A percentile compares a stretch with the other conserved stretches of the same genome.
Evolutionary conservation across 2,888 invertebrate species (phyloP).

Genomic region (Stenotaenia linearis): DNA sequence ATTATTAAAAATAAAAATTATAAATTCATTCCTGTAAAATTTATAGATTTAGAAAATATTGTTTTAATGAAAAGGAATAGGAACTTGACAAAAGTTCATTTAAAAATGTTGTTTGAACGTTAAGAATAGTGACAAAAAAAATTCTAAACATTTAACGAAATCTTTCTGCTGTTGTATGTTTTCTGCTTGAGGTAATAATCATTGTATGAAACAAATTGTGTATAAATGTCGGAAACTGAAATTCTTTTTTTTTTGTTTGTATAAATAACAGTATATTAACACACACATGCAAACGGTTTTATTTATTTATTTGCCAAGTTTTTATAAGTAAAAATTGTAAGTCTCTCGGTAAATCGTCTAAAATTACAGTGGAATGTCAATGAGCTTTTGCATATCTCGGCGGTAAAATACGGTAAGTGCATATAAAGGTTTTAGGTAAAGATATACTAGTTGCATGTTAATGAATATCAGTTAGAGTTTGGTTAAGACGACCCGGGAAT

Average conservation of each 20-base stretch:
- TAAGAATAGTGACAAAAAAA: background rate
- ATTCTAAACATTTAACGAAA: background rate
- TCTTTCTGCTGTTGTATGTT: background rate
- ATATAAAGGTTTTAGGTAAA: background rate
- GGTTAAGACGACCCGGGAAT: no score
- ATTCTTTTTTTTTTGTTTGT: background rate
- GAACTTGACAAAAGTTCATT: background rate
- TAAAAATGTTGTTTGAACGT: background rate
- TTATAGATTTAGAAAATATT: background rate
- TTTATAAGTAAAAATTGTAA: no score
- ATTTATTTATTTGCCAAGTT: no score
- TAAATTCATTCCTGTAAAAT: constrained; percentile 5
- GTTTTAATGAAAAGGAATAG: background rate
- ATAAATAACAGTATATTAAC: background rate
- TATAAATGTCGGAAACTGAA: constrained; percentile 4
- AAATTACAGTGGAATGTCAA: background rate
- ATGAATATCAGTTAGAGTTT: no score
- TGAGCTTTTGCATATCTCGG: background rate
- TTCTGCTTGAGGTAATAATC: constrained; percentile 5
- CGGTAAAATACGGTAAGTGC: background rate
- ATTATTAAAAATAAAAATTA: background rate
- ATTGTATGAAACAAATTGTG: constrained; percentile 3
- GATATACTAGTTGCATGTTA: no score
- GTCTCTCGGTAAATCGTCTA: no score
- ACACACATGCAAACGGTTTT: background rate